Evolutionary conservation across 2,797 vertebrate genomes (phyloP), one percentile per base, ranked within the genome.

Genomic region (Crocidura indochinensis): DNA sequence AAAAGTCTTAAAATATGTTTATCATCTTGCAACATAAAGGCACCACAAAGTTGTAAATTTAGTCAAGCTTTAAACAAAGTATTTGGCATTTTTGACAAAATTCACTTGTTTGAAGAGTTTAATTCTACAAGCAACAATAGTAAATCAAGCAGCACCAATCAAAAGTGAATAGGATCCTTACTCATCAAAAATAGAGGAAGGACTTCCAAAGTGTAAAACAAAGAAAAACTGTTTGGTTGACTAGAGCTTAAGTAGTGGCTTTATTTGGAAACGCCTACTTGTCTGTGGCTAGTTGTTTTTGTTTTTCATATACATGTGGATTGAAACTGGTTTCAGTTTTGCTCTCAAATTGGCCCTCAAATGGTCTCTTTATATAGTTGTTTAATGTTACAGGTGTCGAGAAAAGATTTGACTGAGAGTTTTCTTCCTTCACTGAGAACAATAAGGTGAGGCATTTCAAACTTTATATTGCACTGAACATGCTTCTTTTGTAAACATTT

Each of bases 401-500:
- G 9, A 26, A 38, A 38, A 38, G 38, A 38, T 38, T 38, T 38
- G 38, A 5, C 38, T 38, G 38, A 38, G 2, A 38, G 38, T 38
- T 53, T 44, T 87, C 44, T 91, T 79, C 24, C 60, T 84, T 74
- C 8, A 20, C 51, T 83, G 31, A 79, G 56, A 60, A 20, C 19
- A 90, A 65, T 72, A 49, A 20, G 1, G 69, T 44, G 12, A 76
- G 27, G 26, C 29, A 26, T 46, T 8, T 15, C 15, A 72, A 78
- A 3, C 22, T 65, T 24, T 24, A 77, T 44, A 27, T 83, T 68
- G 88, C 80, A 84, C 2, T 31, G 8, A 79, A 62, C 17, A 67
- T 79, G 49, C 6, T 49, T 92, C 38, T 11, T 83, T 88, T 31
- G 53, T 56, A 75, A 90, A 9, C 0, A 65, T 83, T 94, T 90